Evolutionary conservation across 2,888 invertebrate species (phyloP).

Genomic region (Hylaea fasciaria): DNA sequence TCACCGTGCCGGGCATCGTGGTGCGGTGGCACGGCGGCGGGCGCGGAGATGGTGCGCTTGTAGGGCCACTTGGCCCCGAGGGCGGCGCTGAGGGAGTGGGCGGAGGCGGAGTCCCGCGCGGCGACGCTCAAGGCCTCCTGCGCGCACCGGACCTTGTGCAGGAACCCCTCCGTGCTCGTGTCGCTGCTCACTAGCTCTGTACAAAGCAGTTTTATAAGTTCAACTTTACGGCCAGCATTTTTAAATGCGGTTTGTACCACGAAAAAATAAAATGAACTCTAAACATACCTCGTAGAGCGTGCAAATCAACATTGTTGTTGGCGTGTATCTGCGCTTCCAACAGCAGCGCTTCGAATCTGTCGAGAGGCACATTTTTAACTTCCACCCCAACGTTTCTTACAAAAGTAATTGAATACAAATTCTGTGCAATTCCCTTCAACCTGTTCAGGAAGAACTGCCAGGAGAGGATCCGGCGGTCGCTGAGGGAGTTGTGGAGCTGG

Average conservation of each 20-base stretch:
- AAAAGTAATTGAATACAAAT: no score
- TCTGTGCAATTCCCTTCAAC: no score
- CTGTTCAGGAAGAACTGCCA: constrained; percentile 98
- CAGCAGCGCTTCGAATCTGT: constrained; percentile 94
- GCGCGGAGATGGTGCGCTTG: constrained; percentile 97
- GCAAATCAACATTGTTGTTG: constrained; percentile 93
- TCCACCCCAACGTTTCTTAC: no score
- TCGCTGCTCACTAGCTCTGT: constrained; percentile 96
- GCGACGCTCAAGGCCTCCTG: constrained; percentile 93
- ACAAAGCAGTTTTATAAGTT: no score
- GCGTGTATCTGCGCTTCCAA: constrained; percentile 97
- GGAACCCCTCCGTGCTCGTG: constrained; percentile 92
- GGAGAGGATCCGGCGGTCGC: constrained; percentile 94
- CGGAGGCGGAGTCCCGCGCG: constrained; percentile 49
- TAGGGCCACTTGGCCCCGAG: constrained; percentile 98
- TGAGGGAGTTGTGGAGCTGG: constrained; percentile 96
- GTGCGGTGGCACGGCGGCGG: constrained; percentile 92
- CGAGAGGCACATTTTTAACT: no score
- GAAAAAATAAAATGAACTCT: not conserved
- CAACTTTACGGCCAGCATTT: no score
- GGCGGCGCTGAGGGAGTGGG: constrained; percentile 92
- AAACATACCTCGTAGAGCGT: constrained; percentile 50
- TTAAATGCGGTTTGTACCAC: no score
- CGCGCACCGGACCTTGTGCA: constrained; percentile 94
- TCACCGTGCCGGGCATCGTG: constrained; percentile 86